Evolutionary conservation across 2,797 vertebrate genomes (phyloP).

Genomic region (Percopsis omiscomaycus): DNA sequence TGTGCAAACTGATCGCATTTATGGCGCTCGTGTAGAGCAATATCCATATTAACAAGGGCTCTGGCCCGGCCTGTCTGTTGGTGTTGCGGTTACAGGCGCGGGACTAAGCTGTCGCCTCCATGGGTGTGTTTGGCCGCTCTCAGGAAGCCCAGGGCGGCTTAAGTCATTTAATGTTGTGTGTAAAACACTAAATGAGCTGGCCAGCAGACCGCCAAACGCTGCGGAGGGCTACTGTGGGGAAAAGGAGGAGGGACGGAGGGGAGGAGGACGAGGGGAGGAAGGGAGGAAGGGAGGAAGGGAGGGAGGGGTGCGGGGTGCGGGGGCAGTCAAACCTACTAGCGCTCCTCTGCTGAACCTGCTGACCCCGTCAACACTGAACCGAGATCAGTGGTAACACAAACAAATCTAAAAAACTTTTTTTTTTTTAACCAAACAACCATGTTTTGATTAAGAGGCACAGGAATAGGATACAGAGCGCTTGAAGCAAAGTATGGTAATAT

Average conservation of each 20-base stretch:
- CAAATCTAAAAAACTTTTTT: no score
- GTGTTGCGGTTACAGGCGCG: constrained; percentile 59
- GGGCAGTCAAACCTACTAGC: neutral
- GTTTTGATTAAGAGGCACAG: no score
- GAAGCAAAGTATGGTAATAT: no score
- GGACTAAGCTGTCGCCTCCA: constrained; percentile 61
- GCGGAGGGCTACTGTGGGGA: constrained; percentile 46
- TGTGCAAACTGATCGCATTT: no score
- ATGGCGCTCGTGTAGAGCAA: constrained; percentile 3
- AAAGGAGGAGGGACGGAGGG: neutral
- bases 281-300: neutral
- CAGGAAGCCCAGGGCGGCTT: constrained; percentile 59
- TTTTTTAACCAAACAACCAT: no score
- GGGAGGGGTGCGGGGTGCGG: constrained; percentile 3
- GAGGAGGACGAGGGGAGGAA: neutral
- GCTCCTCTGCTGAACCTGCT: constrained; percentile 17
- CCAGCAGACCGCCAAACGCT: constrained; percentile 50
- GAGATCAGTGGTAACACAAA: neutral
- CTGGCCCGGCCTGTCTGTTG: constrained; percentile 48
- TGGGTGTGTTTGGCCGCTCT: constrained; percentile 58
- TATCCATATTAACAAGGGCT: constrained; percentile 28
- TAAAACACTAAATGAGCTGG: constrained; percentile 69
- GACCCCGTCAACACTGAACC: constrained; percentile 14
- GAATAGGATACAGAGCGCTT: no score
- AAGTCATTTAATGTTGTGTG: constrained; percentile 64